Evolutionary conservation across 2,113 vertebrate species (phyloP).

Genomic region (Ailuropoda melanoleuca): DNA sequence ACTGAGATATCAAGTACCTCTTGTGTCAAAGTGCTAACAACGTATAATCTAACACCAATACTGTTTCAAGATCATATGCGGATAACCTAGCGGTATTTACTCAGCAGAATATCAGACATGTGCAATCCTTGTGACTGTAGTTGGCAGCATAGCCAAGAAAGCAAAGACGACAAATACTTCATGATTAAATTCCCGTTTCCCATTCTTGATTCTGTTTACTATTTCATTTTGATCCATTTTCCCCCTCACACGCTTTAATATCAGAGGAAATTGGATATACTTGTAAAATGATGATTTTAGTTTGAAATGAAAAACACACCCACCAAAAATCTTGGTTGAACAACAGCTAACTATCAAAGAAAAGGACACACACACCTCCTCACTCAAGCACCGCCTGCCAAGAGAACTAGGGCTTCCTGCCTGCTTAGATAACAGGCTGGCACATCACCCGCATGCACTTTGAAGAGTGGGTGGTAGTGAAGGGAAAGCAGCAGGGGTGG

Average conservation of each 20-base stretch:
- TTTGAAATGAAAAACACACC: conserved; percentile 34
- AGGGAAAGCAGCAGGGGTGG: neutral
- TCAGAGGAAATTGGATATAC: neutral
- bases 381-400: neutral
- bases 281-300: neutral
- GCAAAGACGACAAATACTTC: neutral
- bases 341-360: neutral
- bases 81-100: neutral
- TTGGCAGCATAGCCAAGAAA: neutral
- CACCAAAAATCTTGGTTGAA: neutral
- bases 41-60: neutral
- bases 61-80: neutral
- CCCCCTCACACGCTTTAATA: neutral
- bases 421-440: neutral
- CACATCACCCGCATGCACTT: neutral
- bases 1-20: conserved; percentile 66
- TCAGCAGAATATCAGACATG: neutral
- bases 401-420: neutral
- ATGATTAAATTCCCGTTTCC: neutral
- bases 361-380: neutral
- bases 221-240: neutral
- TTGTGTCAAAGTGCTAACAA: conserved; percentile 43
- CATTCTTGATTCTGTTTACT: neutral
- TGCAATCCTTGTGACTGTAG: neutral
- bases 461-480: neutral